These are phyloP conservation scores for Platygyra sinensis DNA, from an alignment of 64 coral and sea anemone species.

Conservation along the genomic window DNA sequence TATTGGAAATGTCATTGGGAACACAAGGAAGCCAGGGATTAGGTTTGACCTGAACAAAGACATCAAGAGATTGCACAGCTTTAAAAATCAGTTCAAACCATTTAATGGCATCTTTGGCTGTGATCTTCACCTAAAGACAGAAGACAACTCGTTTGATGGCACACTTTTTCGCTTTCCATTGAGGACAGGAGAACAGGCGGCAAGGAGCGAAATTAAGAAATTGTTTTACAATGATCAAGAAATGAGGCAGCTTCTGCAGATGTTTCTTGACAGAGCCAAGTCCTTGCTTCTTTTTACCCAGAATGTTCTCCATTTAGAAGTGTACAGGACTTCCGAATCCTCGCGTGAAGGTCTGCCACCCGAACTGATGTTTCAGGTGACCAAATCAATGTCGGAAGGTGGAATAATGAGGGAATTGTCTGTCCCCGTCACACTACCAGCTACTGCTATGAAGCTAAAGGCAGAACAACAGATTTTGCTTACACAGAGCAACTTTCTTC, in stretches of 20 bases:
- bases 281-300: slow-evolving; percentile 76
- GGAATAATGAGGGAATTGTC: slow-evolving; percentile 10
- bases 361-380: slow-evolving; percentile 46
- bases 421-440: slow-evolving; percentile 39
- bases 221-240: slow-evolving; percentile 53
- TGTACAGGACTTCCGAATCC: slow-evolving; percentile 18
- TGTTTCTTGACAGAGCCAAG: slow-evolving; percentile 45
- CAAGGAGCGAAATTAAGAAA: slow-evolving; percentile 63
- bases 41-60: slow-evolving; percentile 45
- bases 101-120: slow-evolving; percentile 79
- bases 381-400: slow-evolving; percentile 28
- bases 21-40: slow-evolving; percentile 57
- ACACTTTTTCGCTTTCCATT: slow-evolving; percentile 81
- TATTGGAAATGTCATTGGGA: slow-evolving; percentile 42
- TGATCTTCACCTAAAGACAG: slow-evolving; percentile 30
- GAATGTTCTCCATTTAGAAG: slow-evolving; percentile 52
- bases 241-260: slow-evolving; percentile 30
- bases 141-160: slow-evolving; percentile 49
- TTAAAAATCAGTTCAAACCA: slow-evolving; percentile 71
- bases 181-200: slow-evolving; percentile 57
- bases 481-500: slow-evolving; percentile 56
- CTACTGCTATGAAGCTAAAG: background rate
- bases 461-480: slow-evolving; percentile 41
- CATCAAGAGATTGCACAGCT: slow-evolving; percentile 16
- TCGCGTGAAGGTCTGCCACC: slow-evolving; percentile 20